Base-by-base conservation (phyloP, 2,888 invertebrate genomes). In the Osmoderma eremita region DNA sequence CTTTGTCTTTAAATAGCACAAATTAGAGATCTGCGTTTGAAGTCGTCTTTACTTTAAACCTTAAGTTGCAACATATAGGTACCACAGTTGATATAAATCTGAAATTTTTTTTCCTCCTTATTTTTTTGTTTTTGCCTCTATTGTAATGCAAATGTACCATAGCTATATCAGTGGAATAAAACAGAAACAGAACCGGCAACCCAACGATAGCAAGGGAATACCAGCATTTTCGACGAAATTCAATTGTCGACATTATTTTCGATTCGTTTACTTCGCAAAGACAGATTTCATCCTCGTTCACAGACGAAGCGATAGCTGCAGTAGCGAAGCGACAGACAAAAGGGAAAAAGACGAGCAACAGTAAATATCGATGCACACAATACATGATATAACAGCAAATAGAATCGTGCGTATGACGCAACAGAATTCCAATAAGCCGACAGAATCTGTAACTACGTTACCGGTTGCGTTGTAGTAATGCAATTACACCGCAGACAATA, bases 191-290 rank as follows among this genome's bases (percentile, higher is more conserved):
- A 30, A 6, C 30, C 3, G 15, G 24, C 58, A 17, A 61, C 30
- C 15, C 48, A 24, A 24, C 15, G 48, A 48, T 48, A 61, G 17
- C 42, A 3, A 48, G 58, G 58, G 45, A 61, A 61, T 61, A 61
- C 58, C 58, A 61, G 58, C 58, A 61, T 61, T 61, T 30, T 68
- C 70, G 49, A 67, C 48, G 66, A 70, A 71, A 74, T 72, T 69
- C 74, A 72, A 74, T 74, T 74, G 74, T 70, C 67, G 42, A 72
- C 68, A 73, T 74, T 74, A 74, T 72, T 74, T 74, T 73, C 74
- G 74, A 74, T 74, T 74, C 74, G 74, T 74, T 74, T 73, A 71
- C 70, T 68, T 67, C 71, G 69, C 42, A 51, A 30, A 24, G 36
- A 36, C 65, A 68, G 71, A 74, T 68, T 61, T 65, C 41, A 58